Evolutionary conservation across 2,797 vertebrate species (phyloP).

Genomic region (Emydoidea blandingii): DNA sequence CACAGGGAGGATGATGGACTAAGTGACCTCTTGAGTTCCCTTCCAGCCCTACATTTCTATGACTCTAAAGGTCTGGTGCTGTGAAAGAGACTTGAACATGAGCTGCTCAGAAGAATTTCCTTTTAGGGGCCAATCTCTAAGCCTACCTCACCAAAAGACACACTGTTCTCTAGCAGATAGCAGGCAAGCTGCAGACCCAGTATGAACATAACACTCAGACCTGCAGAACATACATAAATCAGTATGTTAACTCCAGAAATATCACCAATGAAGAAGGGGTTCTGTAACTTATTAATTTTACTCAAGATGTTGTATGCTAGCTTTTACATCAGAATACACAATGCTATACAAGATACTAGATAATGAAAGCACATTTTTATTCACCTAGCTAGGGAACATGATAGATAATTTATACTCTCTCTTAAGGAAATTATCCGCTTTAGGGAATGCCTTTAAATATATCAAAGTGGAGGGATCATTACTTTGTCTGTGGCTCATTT

Average conservation of each 20-base stretch:
- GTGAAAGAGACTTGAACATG: background rate
- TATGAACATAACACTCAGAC: background rate
- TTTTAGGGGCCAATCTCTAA: background rate
- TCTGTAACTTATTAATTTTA: background rate
- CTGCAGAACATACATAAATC: background rate
- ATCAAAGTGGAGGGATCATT: slow-evolving; percentile 71
- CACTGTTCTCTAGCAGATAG: background rate
- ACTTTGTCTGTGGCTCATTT: slow-evolving; percentile 76
- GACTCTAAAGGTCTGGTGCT: background rate
- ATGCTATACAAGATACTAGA: background rate
- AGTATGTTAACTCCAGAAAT: background rate
- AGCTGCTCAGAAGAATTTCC: background rate
- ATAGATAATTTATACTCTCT: slow-evolving; percentile 42
- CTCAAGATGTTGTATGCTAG: background rate
- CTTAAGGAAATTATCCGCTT: slow-evolving; percentile 73
- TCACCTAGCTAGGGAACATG: slow-evolving; percentile 12
- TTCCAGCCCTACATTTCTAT: background rate
- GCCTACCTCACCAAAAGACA: background rate
- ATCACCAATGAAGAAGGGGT: background rate
- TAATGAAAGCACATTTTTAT: slow-evolving; percentile 55
- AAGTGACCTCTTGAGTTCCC: background rate
- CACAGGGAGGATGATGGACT: background rate
- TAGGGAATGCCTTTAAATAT: slow-evolving; percentile 63
- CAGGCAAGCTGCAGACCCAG: background rate
- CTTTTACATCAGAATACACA: slow-evolving; percentile 16